These are phyloP conservation scores for Tetraneura akinire DNA, from an alignment of 1,140 invertebrate species.

Conservation along the genomic window DNA sequence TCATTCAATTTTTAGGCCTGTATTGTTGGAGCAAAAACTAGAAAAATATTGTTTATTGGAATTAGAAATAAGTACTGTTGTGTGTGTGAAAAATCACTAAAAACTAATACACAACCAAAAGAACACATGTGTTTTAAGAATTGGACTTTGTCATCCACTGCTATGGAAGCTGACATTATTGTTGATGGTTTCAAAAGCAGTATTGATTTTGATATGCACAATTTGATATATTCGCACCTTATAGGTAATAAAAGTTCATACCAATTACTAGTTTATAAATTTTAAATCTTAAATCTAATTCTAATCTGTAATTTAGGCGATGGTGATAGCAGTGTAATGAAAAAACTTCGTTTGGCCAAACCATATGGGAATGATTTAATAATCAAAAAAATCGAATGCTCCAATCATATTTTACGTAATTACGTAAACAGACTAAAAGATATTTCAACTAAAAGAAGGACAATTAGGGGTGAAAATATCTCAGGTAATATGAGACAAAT, in stretches of 20 bases:
- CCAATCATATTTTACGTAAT: not conserved
- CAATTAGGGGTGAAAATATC: not conserved
- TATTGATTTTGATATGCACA: not conserved
- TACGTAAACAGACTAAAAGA: not conserved
- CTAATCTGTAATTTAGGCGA: not conserved
- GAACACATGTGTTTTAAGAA: not conserved
- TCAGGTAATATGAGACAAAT: not conserved
- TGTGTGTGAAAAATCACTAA: not conserved
- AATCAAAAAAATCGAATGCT: not conserved
- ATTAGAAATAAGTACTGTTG: constrained; percentile 9
- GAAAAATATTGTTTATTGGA: not conserved
- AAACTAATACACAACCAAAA: not conserved
- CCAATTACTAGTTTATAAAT: too few species aligned
- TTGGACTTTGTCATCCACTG: not conserved
- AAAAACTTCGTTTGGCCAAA: not conserved
- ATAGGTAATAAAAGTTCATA: not conserved
- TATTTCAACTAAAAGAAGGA: not conserved
- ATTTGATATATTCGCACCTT: not conserved
- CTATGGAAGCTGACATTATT: not conserved
- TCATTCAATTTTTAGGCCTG: not conserved
- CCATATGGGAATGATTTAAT: not conserved
- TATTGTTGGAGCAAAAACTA: not conserved
- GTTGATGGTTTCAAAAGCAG: not conserved
- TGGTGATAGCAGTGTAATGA: not conserved
- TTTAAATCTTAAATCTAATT: too few species aligned